Evolutionary conservation across 2,113 vertebrate species (phyloP).

Genomic region (Gambusia affinis): DNA sequence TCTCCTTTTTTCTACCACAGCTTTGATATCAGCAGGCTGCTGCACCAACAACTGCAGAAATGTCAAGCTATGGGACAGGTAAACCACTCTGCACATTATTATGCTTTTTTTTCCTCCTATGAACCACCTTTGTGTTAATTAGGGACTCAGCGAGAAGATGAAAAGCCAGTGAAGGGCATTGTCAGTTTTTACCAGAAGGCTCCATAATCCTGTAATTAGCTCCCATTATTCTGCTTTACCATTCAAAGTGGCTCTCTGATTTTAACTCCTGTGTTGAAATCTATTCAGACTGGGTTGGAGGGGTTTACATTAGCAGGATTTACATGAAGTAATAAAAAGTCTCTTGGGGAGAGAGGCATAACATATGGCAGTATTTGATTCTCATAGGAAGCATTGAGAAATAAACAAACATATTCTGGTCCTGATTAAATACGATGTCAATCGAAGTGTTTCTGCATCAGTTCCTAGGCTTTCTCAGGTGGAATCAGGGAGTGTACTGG

Average conservation of each 20-base stretch:
- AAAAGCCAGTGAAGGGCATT: conserved; percentile 45
- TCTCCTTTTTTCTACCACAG: conserved; percentile 49
- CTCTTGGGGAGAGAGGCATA: neutral
- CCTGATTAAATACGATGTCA: conserved; percentile 25
- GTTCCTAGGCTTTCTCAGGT: conserved; percentile 35
- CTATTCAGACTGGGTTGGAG: conserved; percentile 11
- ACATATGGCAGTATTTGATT: conserved; percentile 2
- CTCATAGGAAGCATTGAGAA: neutral
- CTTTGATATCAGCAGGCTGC: conserved; percentile 82
- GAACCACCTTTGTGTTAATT: conserved; percentile 36
- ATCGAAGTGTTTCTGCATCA: conserved; percentile 2
- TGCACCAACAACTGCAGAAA: conserved; percentile 83
- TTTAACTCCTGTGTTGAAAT: conserved; percentile 15
- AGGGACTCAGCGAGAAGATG: conserved; percentile 33
- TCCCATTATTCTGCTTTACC: conserved; percentile 39
- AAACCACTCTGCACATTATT: conserved; percentile 17
- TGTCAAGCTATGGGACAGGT: conserved; percentile 84
- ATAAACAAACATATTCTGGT: conserved; percentile 26
- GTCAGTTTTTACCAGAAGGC: conserved; percentile 42
- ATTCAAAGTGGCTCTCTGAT: conserved; percentile 2
- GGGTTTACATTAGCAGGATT: conserved; percentile 27
- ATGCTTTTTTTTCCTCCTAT: conserved; percentile 3
- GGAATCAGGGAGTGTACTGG: conserved; percentile 57
- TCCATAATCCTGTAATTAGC: conserved; percentile 60
- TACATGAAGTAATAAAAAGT: conserved; percentile 5